Conservation (phyloP, 1,140 invertebrate genomes). For the Hypothenemus hampei region DNA sequence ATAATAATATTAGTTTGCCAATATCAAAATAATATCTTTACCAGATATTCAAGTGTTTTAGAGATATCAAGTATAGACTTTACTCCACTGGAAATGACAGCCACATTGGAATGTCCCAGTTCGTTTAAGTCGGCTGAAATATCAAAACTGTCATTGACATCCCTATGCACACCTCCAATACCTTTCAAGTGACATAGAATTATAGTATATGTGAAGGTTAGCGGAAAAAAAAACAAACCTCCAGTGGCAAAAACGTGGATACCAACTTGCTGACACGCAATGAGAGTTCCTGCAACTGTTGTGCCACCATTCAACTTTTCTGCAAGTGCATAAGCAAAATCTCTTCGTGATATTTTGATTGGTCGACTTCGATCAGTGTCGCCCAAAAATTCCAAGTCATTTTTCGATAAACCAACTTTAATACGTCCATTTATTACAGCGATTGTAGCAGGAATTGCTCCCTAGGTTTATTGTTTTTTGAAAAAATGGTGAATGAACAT, state of each 20-base stretch:
- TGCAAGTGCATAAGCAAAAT: constrained; percentile 75
- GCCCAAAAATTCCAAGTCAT: constrained; percentile 62
- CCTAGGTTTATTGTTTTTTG: too few species aligned
- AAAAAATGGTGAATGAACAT: neutral
- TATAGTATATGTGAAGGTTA: neutral
- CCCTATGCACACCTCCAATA: constrained; percentile 91
- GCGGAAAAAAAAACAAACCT: constrained; percentile 42
- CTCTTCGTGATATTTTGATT: constrained; percentile 80
- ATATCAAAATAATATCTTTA: constrained; percentile 43
- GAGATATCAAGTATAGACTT: constrained; percentile 97
- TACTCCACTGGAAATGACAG: constrained; percentile 91
- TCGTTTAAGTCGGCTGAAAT: constrained; percentile 93
- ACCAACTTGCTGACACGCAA: constrained; percentile 71
- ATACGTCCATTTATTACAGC: constrained; percentile 81
- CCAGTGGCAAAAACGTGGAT: constrained; percentile 95
- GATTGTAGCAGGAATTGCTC: constrained; percentile 90
- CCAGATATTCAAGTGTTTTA: constrained; percentile 90
- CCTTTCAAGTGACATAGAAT: constrained; percentile 43
- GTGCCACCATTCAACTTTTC: constrained; percentile 81
- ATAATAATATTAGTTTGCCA: neutral
- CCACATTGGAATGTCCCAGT: constrained; percentile 77
- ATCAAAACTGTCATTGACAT: constrained; percentile 79
- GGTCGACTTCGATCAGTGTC: constrained; percentile 47
- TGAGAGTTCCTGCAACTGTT: constrained; percentile 92
- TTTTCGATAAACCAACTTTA: constrained; percentile 67